Percentiles rank a stretch among this genome's conserved stretches.
phyloP scores from a whole-genome alignment of 2,888 invertebrate genomes.

The Ligdia adustata region DNA sequence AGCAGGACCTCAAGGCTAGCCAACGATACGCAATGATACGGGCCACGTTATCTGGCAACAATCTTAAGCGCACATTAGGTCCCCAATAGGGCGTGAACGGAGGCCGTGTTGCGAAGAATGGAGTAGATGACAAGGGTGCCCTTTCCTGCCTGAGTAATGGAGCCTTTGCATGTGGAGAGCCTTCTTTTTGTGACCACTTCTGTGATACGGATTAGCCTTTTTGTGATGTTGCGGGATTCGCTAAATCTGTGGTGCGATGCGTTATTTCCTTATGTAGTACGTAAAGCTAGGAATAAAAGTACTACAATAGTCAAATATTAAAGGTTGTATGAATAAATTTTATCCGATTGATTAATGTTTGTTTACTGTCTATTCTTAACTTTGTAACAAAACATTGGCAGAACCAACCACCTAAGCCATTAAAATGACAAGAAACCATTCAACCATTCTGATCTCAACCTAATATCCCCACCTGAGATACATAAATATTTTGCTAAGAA shows the following conservation, averaged over 20 bases:
- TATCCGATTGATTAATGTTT: too few relatives aligned
- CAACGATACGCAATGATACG: slow-evolving; percentile 3
- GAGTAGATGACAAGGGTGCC: slow-evolving; percentile 43
- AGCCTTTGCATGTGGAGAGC: slow-evolving; percentile 25
- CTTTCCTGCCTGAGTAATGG: slow-evolving; percentile 37
- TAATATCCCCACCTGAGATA: too few relatives aligned
- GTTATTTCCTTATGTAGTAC: too few relatives aligned
- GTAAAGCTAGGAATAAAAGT: too few relatives aligned
- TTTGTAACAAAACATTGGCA: too few relatives aligned
- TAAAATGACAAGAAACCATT: too few relatives aligned
- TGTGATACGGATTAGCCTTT: slow-evolving; percentile 16
- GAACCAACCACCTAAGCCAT: too few relatives aligned
- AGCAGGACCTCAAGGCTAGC: slow-evolving; percentile 1
- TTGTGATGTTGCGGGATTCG: slow-evolving; percentile 4
- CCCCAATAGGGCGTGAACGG: slow-evolving; percentile 54
- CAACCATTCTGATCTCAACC: too few relatives aligned
- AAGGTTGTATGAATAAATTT: too few relatives aligned
- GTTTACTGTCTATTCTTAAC: too few relatives aligned
- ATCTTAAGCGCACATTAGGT: slow-evolving; percentile 48
- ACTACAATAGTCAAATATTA: too few relatives aligned
- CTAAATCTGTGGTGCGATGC: not conserved
- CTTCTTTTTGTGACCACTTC: slow-evolving; percentile 20
- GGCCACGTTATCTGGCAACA: slow-evolving; percentile 38
- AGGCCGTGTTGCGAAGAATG: slow-evolving; percentile 48
- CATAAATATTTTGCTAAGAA: too few relatives aligned